Base-by-base conservation (phyloP, 2,113 vertebrate species). In the Galbula dea region DNA sequence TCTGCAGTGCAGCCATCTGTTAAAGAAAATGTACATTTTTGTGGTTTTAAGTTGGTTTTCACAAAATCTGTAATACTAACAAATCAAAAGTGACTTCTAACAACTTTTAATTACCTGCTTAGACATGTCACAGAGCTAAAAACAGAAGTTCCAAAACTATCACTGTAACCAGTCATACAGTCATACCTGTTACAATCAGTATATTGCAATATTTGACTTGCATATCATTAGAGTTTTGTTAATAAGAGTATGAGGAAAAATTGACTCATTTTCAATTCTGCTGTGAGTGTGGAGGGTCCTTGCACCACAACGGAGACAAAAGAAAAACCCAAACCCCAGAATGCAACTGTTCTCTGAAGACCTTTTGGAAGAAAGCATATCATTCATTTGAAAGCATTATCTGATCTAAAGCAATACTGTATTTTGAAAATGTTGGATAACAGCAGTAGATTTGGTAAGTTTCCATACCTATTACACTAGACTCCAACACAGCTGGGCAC, bases 1-100 rank as follows among this genome's bases (percentile, higher is more conserved):
- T 99, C 98, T 99, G 99, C 67, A 99, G 95, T 12, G 99, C 99
- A 72, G 99, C 99, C 99, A 99, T 99, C 99, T 99, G 97, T 59
- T 65, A 89, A 82, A 71, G 41, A 95, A 71, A 93, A 86, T 59
- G 59, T 26, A 83, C 34, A 63, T 78, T 49, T 66, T 20, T 65
- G 41, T 37, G 23, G 34, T 84, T 83, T 85, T 48, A 67, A 84
- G 76, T 71, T 57, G 16, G 41, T 83, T 67, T 62, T 32, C 61
- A 67, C 29, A 66, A 66, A 75, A 74, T 15, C 86, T 15, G 8
- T 19, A 94, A 61, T 12, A 76, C 8, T 18, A 82, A n/a, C 79
- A 77, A 63, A 65, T 39, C 48, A 55, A 37, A 88, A 79, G 58
- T 9, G 32, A 84, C 62, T 66, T 43, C 68, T 81, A 80, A 61